phyloP scores from a whole-genome alignment of 2,113 vertebrate species.

The Fregetta grallaria region DNA sequence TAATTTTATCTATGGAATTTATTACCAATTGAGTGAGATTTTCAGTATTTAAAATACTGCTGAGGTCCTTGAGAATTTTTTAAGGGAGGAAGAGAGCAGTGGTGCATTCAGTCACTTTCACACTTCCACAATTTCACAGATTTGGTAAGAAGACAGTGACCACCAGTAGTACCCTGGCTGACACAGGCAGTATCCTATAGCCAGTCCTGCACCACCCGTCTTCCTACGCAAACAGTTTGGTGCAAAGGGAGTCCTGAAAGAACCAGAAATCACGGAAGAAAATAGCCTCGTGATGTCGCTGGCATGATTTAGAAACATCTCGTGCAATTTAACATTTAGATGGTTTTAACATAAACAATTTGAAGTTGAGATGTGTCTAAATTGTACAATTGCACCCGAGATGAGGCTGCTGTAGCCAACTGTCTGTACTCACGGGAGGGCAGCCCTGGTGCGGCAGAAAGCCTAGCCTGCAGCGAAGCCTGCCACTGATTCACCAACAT shows the following conservation, averaged over 20 bases:
- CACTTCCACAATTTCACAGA: neutral
- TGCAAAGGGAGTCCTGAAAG: neutral
- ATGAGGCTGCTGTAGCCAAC: neutral
- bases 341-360: neutral
- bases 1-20: slow-evolving; percentile 30
- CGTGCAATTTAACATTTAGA: neutral
- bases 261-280: neutral
- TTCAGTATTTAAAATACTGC: neutral
- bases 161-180: neutral
- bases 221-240: neutral
- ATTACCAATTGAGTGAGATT: neutral
- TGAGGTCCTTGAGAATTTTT: neutral
- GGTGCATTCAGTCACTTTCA: neutral
- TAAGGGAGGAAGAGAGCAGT: neutral
- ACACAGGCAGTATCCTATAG: neutral
- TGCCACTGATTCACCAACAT: neutral
- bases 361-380: neutral
- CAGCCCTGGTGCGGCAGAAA: neutral
- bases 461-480: neutral
- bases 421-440: neutral
- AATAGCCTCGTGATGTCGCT: neutral
- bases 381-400: neutral
- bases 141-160: neutral
- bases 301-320: neutral
- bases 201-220: neutral